Percentiles rank a stretch among this genome's conserved stretches.
Evolutionary conservation across 37 sponge, comb jelly and placozoan genomes (phyloP).

Genomic region (Halichondria panicea): DNA sequence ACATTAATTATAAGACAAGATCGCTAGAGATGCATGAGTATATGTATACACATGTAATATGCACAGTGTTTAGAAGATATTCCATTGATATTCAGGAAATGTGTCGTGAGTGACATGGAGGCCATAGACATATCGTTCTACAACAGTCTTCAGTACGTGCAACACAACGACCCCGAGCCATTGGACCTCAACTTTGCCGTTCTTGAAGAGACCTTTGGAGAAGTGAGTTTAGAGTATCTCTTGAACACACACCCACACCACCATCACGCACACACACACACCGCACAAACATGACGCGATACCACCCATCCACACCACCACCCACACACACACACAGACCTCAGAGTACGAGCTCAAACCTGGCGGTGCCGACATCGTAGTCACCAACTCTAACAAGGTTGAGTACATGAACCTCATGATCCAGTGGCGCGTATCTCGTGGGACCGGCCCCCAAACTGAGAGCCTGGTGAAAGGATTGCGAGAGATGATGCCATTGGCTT

Average conservation of each 20-base stretch:
- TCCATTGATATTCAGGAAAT: too few relatives aligned
- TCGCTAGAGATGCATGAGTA: too few relatives aligned
- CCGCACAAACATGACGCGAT: background rate
- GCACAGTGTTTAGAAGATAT: too few relatives aligned
- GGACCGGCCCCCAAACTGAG: slow-evolving; percentile 61
- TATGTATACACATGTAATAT: too few relatives aligned
- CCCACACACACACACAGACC: slow-evolving; percentile 22
- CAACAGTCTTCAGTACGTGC: slow-evolving; percentile 73
- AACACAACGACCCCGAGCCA: slow-evolving; percentile 76
- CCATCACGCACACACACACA: background rate
- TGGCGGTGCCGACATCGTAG: slow-evolving; percentile 55
- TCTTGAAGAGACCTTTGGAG: slow-evolving; percentile 89
- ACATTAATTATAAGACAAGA: too few relatives aligned
- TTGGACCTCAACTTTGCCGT: slow-evolving; percentile 87
- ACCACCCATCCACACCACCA: background rate
- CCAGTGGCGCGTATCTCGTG: slow-evolving; percentile 65
- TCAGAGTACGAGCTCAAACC: slow-evolving; percentile 64
- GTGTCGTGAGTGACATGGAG: slow-evolving; percentile 71
- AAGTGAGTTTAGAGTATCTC: slow-evolving; percentile 49
- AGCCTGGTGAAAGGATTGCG: slow-evolving; percentile 61
- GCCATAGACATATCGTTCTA: slow-evolving; percentile 75
- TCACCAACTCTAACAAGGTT: slow-evolving; percentile 69
- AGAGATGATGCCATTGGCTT: slow-evolving; percentile 70
- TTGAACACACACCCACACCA: background rate
- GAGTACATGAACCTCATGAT: slow-evolving; percentile 88